phyloP scores from a whole-genome alignment of 2,113 vertebrate species.

The Gila orcuttii region DNA sequence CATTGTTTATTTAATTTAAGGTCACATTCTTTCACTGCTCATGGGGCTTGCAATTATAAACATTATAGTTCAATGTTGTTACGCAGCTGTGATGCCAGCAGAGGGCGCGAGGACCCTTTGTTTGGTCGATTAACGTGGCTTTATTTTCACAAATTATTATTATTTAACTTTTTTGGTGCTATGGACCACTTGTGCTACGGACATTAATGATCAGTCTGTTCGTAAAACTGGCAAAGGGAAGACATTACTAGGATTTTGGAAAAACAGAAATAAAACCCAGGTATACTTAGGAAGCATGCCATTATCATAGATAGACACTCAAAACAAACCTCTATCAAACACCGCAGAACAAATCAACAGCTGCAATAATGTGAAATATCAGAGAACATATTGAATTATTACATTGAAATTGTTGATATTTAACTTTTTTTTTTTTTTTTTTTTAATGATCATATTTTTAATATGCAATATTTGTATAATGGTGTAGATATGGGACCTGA shows the following conservation, averaged over 20 bases:
- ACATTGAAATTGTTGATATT: neutral
- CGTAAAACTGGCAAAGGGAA: too few species aligned
- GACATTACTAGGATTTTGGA: too few species aligned
- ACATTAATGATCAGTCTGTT: too few species aligned
- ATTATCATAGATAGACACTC: too few species aligned
- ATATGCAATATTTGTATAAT: too few species aligned
- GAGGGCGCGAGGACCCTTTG: neutral
- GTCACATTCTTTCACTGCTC: neutral
- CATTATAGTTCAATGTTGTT: neutral
- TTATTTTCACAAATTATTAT: neutral
- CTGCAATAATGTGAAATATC: neutral
- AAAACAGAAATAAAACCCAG: too few species aligned
- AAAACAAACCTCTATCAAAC: too few species aligned
- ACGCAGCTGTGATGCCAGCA: neutral
- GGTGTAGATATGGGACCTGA: neutral
- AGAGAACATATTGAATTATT: neutral
- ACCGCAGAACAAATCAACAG: too few species aligned
- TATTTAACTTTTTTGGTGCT: too few species aligned
- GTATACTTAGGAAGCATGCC: too few species aligned
- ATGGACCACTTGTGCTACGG: too few species aligned
- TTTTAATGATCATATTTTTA: neutral
- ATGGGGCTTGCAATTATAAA: neutral
- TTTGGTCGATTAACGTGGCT: neutral
- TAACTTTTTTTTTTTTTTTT: neutral
- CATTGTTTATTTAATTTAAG: neutral